Percentiles rank a stretch among this genome's conserved stretches.
phyloP scores from a whole-genome alignment of 2,113 vertebrate genomes.

The Anoplopoma fimbria region DNA sequence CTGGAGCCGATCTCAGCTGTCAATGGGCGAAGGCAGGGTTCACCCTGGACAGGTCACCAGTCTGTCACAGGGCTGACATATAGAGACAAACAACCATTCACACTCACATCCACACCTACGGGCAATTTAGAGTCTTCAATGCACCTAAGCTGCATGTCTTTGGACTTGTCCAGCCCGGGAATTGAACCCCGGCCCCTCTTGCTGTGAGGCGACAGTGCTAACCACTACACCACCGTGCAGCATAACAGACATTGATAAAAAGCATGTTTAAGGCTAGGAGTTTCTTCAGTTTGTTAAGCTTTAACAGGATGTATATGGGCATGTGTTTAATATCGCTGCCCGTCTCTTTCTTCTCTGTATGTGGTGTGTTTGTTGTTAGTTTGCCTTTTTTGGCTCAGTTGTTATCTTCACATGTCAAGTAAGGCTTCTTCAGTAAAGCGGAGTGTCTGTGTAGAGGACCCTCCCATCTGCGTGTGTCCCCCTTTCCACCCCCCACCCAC shows the following conservation, averaged over 20 bases:
- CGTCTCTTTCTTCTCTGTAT: constrained; percentile 49
- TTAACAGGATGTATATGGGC: constrained; percentile 76
- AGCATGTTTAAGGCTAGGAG: constrained; percentile 99
- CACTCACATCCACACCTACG: too few species aligned
- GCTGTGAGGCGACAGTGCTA: too few species aligned
- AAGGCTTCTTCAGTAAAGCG: constrained; percentile 87
- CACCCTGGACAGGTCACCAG: too few species aligned
- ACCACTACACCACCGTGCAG: too few species aligned
- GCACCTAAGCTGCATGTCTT: too few species aligned
- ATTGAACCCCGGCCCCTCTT: too few species aligned
- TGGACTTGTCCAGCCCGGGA: too few species aligned
- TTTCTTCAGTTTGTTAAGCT: constrained; percentile 84
- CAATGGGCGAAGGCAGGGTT: too few species aligned
- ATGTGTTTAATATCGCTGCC: constrained; percentile 68
- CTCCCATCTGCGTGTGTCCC: constrained; percentile 37
- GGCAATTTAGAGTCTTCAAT: too few species aligned
- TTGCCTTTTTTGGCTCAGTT: constrained; percentile 97
- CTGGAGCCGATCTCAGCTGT: too few species aligned
- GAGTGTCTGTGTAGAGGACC: constrained; percentile 81
- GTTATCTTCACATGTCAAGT: constrained; percentile 88
- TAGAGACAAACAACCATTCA: too few species aligned
- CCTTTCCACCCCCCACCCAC: constrained; percentile 12
- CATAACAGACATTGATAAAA: constrained; percentile 90
- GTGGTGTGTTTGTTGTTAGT: constrained; percentile 57
- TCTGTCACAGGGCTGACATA: too few species aligned